Evolutionary conservation across 2,888 invertebrate species (phyloP).

Genomic region (Parnassius smintheus): DNA sequence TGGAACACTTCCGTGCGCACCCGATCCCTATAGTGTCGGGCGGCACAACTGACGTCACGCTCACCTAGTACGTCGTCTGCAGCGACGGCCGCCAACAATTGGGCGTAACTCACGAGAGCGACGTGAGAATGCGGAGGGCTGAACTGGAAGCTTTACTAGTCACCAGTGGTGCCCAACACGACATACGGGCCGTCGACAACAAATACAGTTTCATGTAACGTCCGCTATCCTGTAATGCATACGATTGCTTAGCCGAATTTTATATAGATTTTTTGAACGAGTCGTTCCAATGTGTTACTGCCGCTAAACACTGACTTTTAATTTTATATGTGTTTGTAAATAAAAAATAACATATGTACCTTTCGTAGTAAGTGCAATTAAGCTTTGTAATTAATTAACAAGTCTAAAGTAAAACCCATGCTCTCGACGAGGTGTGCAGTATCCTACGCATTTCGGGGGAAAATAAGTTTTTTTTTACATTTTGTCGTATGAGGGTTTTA

Average conservation of each 20-base stretch:
- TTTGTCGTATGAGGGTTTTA: too few species aligned
- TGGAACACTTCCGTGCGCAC: conserved; percentile 97
- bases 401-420: too few species aligned
- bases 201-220: conserved; percentile 82
- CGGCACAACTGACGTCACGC: conserved; percentile 94
- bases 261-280: not conserved
- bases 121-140: conserved; percentile 89
- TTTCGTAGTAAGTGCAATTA: too few species aligned
- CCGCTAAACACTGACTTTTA: too few species aligned
- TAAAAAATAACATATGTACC: too few species aligned
- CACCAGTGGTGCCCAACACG: conserved; percentile 70
- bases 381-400: too few species aligned
- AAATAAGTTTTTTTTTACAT: too few species aligned
- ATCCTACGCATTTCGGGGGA: too few species aligned
- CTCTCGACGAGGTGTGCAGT: too few species aligned
- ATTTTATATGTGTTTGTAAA: too few species aligned
- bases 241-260: not conserved
- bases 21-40: conserved; percentile 98
- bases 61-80: conserved; percentile 92
- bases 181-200: conserved; percentile 88
- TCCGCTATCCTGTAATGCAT: conserved; percentile 31
- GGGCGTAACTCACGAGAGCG: conserved; percentile 89
- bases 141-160: conserved; percentile 86
- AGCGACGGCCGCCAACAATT: conserved; percentile 76
- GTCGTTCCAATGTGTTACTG: too few species aligned